Percentiles rank a stretch among this genome's conserved stretches.
Conservation (phyloP, 30 jellyfish, hydroid and myxozoan species). For the Hydractinia symbiolongicarpus region DNA sequence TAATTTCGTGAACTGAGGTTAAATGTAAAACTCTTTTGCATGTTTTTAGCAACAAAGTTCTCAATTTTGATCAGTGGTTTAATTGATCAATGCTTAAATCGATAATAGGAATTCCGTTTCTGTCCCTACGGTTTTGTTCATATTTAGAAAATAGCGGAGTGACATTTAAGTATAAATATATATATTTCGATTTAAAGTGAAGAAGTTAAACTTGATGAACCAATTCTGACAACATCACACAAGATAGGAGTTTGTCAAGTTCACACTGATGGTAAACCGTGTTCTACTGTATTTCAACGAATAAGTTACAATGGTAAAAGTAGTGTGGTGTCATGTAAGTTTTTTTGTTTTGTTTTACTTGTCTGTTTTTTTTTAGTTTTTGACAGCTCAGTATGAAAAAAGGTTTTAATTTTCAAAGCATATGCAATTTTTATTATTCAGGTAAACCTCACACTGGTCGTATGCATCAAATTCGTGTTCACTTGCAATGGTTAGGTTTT, state of each 20-base stretch:
- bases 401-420: too few species aligned
- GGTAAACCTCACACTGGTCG: constrained; percentile 88
- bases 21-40: too few species aligned
- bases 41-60: too few species aligned
- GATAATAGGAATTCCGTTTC: too few species aligned
- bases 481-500: constrained; percentile 87
- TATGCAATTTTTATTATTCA: background rate
- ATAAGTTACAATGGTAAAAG: constrained; percentile 57
- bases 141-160: too few species aligned
- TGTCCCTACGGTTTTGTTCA: too few species aligned
- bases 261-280: constrained; percentile 71
- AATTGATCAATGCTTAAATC: too few species aligned
- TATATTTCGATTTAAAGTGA: constrained; percentile 16
- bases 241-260: constrained; percentile 91
- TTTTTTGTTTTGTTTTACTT: background rate
- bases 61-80: too few species aligned
- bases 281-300: constrained; percentile 50
- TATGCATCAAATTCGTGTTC: constrained; percentile 99
- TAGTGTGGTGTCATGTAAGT: constrained; percentile 67
- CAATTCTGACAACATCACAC: constrained; percentile 75
- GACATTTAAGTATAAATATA: too few species aligned
- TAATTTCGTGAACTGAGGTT: too few species aligned
- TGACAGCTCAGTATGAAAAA: too few species aligned
- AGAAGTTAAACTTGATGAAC: constrained; percentile 52
- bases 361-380: background rate